A percentile compares a stretch with the other conserved stretches of the same genome.
Evolutionary conservation across 2,113 vertebrate species (phyloP).

Genomic region (Haliaeetus leucogaster): DNA sequence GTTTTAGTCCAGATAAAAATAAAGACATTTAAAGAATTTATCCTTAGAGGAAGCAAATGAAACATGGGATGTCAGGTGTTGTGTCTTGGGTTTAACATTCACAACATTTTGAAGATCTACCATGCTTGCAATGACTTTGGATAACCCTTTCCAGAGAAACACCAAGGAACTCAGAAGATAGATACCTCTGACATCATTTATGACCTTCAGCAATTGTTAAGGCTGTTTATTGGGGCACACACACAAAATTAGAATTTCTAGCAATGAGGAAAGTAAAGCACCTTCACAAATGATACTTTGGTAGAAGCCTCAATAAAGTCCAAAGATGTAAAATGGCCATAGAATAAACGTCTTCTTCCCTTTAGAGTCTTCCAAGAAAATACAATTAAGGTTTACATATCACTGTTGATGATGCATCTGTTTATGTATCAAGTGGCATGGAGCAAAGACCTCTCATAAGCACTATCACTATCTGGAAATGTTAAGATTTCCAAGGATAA

Average conservation of each 20-base stretch:
- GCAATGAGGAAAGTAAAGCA: not conserved
- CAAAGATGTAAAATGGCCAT: not conserved
- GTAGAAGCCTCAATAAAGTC: not conserved
- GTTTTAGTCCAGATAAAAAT: not conserved
- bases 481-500: not conserved
- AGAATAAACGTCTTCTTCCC: not conserved
- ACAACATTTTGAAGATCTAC: not conserved
- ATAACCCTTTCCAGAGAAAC: not conserved
- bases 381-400: not conserved
- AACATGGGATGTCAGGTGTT: not conserved
- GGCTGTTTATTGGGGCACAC: not conserved
- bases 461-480: not conserved
- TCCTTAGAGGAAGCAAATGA: not conserved
- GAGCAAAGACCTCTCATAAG: not conserved
- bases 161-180: not conserved
- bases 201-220: not conserved
- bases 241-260: not conserved
- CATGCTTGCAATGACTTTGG: not conserved
- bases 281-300: not conserved
- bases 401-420: not conserved
- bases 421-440: not conserved
- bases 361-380: not conserved
- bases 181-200: accelerated
- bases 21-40: not conserved
- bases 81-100: not conserved